These are phyloP conservation scores for Achlya flavicornis DNA, from an alignment of 2,888 invertebrate species.

Conservation along the genomic window DNA sequence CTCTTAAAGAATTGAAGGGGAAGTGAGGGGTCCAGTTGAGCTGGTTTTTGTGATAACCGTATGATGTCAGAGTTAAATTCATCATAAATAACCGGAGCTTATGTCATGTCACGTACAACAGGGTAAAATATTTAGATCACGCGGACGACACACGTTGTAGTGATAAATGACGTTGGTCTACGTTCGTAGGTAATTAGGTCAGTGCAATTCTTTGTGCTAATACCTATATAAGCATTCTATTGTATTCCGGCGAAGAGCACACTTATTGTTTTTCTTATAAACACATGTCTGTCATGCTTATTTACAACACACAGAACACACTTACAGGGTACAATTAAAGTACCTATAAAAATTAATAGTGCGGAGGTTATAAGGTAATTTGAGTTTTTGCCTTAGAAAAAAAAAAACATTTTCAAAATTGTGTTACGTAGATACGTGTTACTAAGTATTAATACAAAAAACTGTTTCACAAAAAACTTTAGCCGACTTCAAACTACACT, in stretches of 20 bases:
- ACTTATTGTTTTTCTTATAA: slow-evolving; percentile 2
- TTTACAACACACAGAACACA: not conserved
- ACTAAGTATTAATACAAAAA: too few species aligned
- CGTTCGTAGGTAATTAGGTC: slow-evolving; percentile 7
- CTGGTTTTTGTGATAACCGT: slow-evolving; percentile 51
- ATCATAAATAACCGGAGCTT: slow-evolving; percentile 47
- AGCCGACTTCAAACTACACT: too few species aligned
- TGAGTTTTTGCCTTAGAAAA: too few species aligned
- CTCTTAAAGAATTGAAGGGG: slow-evolving; percentile 33
- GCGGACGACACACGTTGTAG: slow-evolving; percentile 14
- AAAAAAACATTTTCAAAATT: too few species aligned
- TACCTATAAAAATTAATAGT: too few species aligned
- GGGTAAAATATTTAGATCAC: slow-evolving; percentile 28
- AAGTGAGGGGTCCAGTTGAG: slow-evolving; percentile 40
- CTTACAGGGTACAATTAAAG: too few species aligned
- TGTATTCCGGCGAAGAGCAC: not conserved
- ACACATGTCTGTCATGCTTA: not conserved
- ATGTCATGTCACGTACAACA: slow-evolving; percentile 35
- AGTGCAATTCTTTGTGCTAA: slow-evolving; percentile 1
- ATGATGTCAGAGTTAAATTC: slow-evolving; percentile 64
- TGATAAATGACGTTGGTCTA: not conserved
- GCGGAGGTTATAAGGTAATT: too few species aligned
- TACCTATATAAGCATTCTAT: not conserved
- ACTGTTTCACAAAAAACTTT: too few species aligned
- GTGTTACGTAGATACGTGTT: too few species aligned